These are phyloP conservation scores for Pammene fasciana DNA, from an alignment of 2,888 invertebrate genomes.

Conservation along the genomic window DNA sequence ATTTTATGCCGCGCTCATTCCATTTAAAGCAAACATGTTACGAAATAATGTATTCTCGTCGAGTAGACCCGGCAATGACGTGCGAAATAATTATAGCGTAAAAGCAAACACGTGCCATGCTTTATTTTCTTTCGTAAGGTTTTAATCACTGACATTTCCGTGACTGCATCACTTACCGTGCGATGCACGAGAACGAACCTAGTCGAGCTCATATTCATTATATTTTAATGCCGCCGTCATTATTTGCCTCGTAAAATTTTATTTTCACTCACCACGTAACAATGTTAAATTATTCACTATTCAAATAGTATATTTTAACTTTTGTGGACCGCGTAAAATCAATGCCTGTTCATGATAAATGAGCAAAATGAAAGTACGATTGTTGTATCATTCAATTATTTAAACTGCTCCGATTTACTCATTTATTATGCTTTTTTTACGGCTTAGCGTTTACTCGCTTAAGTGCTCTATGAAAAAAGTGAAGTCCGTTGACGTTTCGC, in stretches of 20 bases:
- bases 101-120: slow-evolving; percentile 46
- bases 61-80: slow-evolving; percentile 34
- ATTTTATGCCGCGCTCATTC: slow-evolving; percentile 12
- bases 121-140: slow-evolving; percentile 54
- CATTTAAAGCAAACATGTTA: slow-evolving; percentile 24
- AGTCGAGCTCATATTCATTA: slow-evolving; percentile 49
- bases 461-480: slow-evolving; percentile 44
- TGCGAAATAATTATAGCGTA: slow-evolving; percentile 41
- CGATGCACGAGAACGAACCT: slow-evolving; percentile 55
- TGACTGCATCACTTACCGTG: slow-evolving; percentile 63
- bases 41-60: slow-evolving; percentile 30
- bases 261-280: slow-evolving; percentile 52
- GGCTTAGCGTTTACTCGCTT: slow-evolving; percentile 35
- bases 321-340: slow-evolving; percentile 52
- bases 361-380: slow-evolving; percentile 36
- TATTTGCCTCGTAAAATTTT: slow-evolving; percentile 53
- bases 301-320: slow-evolving; percentile 50
- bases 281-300: slow-evolving; percentile 50
- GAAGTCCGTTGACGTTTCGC: slow-evolving; percentile 44
- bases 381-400: slow-evolving; percentile 37
- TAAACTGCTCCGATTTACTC: not conserved
- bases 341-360: slow-evolving; percentile 42
- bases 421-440: slow-evolving; percentile 19
- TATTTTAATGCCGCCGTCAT: slow-evolving; percentile 51
- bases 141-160: slow-evolving; percentile 71